Conservation (phyloP, 2,797 vertebrate genomes). For the Hirundo rustica region DNA sequence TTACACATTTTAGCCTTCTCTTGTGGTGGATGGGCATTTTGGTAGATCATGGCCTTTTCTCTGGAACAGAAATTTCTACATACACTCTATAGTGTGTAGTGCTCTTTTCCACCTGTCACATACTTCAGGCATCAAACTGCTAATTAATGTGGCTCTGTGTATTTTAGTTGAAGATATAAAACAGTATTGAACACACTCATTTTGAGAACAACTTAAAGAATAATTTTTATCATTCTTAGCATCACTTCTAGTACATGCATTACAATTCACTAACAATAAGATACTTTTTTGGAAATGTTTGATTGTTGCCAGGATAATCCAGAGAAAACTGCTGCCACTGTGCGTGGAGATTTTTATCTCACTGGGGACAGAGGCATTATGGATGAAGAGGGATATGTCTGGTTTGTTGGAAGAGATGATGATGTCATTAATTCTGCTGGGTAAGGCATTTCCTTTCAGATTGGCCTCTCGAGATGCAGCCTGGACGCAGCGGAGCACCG, state of each 20-base stretch:
- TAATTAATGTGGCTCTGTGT: neutral
- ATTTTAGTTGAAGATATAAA: neutral
- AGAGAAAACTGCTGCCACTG: conserved; percentile 72
- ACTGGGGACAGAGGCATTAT: conserved; percentile 77
- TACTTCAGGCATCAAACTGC: neutral
- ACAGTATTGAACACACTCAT: neutral
- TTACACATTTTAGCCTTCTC: neutral
- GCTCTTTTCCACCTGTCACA: neutral
- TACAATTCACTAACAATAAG: neutral
- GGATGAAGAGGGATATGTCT: conserved; percentile 82
- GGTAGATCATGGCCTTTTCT: neutral
- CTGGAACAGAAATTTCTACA: neutral
- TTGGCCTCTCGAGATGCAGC: neutral
- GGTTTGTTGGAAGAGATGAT: conserved; percentile 81
- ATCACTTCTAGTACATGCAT: neutral
- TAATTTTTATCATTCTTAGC: neutral
- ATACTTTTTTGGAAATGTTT: neutral
- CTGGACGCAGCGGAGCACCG: neutral
- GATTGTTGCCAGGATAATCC: conserved; percentile 72
- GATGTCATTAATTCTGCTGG: conserved; percentile 83
- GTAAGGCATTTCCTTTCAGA: conserved; percentile 52
- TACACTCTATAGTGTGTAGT: too few species aligned
- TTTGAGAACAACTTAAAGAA: neutral
- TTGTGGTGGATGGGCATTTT: neutral
- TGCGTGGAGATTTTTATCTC: conserved; percentile 80